phyloP scores from a whole-genome alignment of 1,140 invertebrate species.

The Drosophila ficusphila region DNA sequence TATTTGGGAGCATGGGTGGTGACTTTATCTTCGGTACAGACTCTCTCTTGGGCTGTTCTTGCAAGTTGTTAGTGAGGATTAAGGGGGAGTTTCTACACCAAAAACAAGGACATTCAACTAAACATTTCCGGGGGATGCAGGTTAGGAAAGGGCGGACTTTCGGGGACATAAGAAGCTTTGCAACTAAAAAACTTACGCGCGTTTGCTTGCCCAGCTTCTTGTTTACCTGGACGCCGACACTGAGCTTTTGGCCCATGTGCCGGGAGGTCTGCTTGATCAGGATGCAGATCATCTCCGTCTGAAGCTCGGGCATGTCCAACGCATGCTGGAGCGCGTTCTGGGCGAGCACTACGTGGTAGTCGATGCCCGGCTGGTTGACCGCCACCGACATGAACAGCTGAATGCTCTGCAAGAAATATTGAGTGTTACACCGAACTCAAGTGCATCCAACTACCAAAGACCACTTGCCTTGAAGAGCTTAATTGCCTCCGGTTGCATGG shows the following conservation, averaged over 20 bases:
- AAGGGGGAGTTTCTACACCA: conserved; percentile 11
- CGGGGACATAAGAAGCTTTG: conserved; percentile 71
- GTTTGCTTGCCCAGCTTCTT: conserved; percentile 85
- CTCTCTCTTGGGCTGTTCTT: conserved; percentile 13
- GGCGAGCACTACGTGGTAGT: conserved; percentile 97
- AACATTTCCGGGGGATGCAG: conserved; percentile 18
- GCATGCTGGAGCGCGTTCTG: conserved; percentile 97
- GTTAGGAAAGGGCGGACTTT: conserved; percentile 1
- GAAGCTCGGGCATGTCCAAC: conserved; percentile 93
- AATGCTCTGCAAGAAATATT: conserved; percentile 88
- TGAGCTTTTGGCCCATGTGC: conserved; percentile 92
- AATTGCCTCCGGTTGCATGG: conserved; percentile 94
- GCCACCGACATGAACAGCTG: conserved; percentile 97
- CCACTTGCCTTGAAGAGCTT: conserved; percentile 95
- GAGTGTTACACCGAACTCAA: too few relatives aligned
- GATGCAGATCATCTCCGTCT: conserved; percentile 95
- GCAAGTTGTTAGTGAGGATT: conserved; percentile 31
- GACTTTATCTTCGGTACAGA: conserved; percentile 8
- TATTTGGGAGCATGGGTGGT: conserved; percentile 8
- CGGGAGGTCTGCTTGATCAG: conserved; percentile 96
- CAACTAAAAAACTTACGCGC: conserved; percentile 89
- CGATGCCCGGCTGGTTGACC: conserved; percentile 96
- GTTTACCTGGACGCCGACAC: conserved; percentile 94
- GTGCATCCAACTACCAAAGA: accelerated
- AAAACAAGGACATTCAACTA: conserved; percentile 48